Evolutionary conservation across 2,888 invertebrate genomes (phyloP), one percentile per base, ranked within the genome.

Genomic region (Tetramorium bicarinatum): DNA sequence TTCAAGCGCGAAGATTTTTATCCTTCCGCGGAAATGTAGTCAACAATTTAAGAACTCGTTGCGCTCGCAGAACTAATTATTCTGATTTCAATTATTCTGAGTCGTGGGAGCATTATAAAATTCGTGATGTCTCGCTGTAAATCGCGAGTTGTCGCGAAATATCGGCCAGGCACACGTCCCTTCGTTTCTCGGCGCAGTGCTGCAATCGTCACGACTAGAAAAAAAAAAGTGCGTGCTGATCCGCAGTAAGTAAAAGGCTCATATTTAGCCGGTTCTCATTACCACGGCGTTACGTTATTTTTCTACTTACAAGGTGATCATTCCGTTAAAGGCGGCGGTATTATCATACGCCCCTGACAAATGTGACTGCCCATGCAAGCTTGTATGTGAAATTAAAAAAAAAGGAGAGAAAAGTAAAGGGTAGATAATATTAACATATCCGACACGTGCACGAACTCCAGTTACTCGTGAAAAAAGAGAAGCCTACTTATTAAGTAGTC

Each of bases 351-450:
- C 72, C 59, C 49, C 62, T 71, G 83, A 67, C 59, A 84, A 84
- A 76, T 44, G 75, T 84, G 85, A 84, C 69, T 84, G 84, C 84
- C 85, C 84, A 84, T 84, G 84, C 84, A 84, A 84, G 76, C 84
- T 84, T 85, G 47, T 59, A 44, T 41, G 56, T 72, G 29, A 64
- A 52, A 52, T 52, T 29, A 59, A 61, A 64, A 77, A 29, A 62
- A 64, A 85, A 87, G 44, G 77, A 86, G 86, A 85, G 86, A 85
- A 87, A 34, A 62, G 56, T 34, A 11, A 86, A 41, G 77, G 25
- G n/a, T 49, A 62, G 38, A 80, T 82, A 61, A 82, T 71, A 83
- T 83, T 64, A 83, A 84, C 83, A 83, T 83, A 83, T 83, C 84
- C 64, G 82, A 67, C 47, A 83, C 74, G 83, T 84, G 83, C 83